Base-by-base conservation (phyloP, 2,888 invertebrate genomes). In the Malthinus flaveolus region DNA sequence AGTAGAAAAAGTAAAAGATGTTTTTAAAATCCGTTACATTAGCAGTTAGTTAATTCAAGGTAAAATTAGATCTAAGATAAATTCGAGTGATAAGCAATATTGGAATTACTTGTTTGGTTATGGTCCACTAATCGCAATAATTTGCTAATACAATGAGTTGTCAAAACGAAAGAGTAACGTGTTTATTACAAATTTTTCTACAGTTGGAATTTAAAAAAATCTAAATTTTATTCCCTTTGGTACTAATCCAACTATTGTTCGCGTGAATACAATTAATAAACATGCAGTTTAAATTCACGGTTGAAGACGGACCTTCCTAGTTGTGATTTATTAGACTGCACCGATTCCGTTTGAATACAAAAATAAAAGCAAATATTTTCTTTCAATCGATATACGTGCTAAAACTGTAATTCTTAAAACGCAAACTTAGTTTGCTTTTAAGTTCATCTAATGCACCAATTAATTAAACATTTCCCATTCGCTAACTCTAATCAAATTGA, bases 191-290 rank as follows among this genome's bases (percentile, higher is more conserved):
- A 23, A 23, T 23, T 23, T 23, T 23, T 36, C 7, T 36, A 36
- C 7, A 8, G 12, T 36, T 11, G 12, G 7, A 13, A 9, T n/a
- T n/a, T n/a, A 11, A 8, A 13, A 15, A 7, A 35, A 35, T 9
- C 7, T 35, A 35, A 15, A 15, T 42, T 42, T 15, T 42, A 15
- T 39, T 5, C n/a, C 1, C 13, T 23, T 23, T 23, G 23, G 23
- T 23, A 23, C 23, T 23, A 23, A 23, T 23, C 23, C 23, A 23
- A 23, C 12, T 46, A 46, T 46, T 48, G 68, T 67, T 74, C 68
- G 74, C 74, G 74, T 74, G 74, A 72, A 73, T 71, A 69, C 72
- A 72, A 73, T 74, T 73, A 73, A 74, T 74, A 74, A 73, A 74
- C 73, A 72, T 73, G 74, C 73, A 72, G 69, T 66, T 59, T 70